Conservation (phyloP, 2,888 invertebrate genomes). For the Andrena praecox region DNA sequence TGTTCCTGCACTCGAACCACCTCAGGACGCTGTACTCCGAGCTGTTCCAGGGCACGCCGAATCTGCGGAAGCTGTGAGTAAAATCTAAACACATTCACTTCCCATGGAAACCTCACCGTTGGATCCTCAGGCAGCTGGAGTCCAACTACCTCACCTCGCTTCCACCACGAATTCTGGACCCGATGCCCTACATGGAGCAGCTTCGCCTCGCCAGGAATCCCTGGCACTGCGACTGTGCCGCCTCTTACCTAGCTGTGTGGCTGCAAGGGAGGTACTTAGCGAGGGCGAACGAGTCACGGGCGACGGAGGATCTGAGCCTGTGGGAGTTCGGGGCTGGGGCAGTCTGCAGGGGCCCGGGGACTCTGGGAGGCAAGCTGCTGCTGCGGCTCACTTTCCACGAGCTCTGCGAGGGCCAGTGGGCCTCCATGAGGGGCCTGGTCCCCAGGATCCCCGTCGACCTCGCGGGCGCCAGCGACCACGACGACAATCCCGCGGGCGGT, state of each 20-base stretch:
- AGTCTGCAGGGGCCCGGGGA: constrained; percentile 90
- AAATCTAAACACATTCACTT: no score
- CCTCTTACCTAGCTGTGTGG: constrained; percentile 90
- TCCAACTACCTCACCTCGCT: constrained; percentile 90
- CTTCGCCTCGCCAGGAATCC: constrained; percentile 91
- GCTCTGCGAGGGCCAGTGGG: constrained; percentile 92
- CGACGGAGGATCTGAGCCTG: constrained; percentile 39
- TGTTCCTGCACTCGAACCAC: constrained; percentile 90
- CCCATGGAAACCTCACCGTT: no score
- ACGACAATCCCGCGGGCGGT: neutral
- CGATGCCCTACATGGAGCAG: constrained; percentile 88
- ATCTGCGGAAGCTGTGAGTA: constrained; percentile 90
- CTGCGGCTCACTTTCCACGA: constrained; percentile 90
- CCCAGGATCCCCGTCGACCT: constrained; percentile 87
- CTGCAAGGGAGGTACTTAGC: constrained; percentile 74
- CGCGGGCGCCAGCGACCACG: neutral
- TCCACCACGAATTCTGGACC: constrained; percentile 89
- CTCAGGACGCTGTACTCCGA: constrained; percentile 88
- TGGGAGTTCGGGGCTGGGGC: constrained; percentile 82
- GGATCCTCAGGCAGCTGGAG: constrained; percentile 88
- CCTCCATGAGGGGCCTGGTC: constrained; percentile 90
- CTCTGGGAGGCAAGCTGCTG: constrained; percentile 89
- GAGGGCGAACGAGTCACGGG: constrained; percentile 41
- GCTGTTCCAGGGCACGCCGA: constrained; percentile 88
- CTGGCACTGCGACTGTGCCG: constrained; percentile 93